Evolutionary conservation across 2,797 vertebrate species (phyloP), one percentile per base, ranked within the genome.

Genomic region (Cyprinella venusta): DNA sequence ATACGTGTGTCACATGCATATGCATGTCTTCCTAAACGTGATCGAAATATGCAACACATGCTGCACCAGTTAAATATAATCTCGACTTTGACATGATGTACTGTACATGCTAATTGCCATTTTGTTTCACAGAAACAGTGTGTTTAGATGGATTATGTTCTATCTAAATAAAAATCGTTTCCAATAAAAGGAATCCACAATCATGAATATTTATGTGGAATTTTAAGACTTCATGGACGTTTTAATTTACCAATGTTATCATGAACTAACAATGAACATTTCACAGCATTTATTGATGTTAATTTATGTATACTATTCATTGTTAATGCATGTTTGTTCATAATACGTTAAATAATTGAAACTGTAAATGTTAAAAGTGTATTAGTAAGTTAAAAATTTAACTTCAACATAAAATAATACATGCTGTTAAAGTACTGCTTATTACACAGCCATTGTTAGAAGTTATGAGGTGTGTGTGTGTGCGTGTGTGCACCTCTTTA

Each of bases 21-120:
- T 24, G 45, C 77, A 38, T 79, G 48, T 33, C 65, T 59, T 80
- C 16, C 52, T 56, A 26, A 70, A 42, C 10, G 16, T 71, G 67
- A 71, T 48, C 26, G 42, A 48, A 61, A 71, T 52, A 70, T 61
- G 38, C 38, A 45, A 61, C 65, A 59, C 68, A 80, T 80, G 81
- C 56, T 65, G 10, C 54, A 69, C 75, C 24, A 45, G 68, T 84
- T 80, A 45, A 72, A 56, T 71, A 59, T 80, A 70, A 71, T 71
- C 68, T 48, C n/a, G 54, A 16, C 24, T 59, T 30, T 79, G 19
- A 50, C 76, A 61, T 69, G 24, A 40, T 33, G 7, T 68, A 38
- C 19, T 19, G 4, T 77, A 65, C 42, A 30, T 61, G 21, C 68
- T 76, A 70, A 52, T 48, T 64, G 30, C 6, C 52, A 52, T 76